Evolutionary conservation across 2,797 vertebrate genomes (phyloP).

Genomic region (Phalloptychus januarius): DNA sequence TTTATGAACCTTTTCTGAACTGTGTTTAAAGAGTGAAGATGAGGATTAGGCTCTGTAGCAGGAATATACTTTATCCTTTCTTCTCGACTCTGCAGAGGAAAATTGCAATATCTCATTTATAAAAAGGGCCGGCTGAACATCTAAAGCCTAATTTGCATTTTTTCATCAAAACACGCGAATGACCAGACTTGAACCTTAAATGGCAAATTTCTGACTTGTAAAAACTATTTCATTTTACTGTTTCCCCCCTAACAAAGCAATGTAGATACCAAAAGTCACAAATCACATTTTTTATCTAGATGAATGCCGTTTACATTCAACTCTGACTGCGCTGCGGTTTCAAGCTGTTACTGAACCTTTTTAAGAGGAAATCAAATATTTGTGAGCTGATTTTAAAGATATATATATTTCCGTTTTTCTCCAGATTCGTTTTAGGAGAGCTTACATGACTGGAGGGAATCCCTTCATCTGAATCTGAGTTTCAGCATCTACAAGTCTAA

Average conservation of each 20-base stretch:
- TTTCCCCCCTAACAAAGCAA: not conserved
- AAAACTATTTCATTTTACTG: not conserved
- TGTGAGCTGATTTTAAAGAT: not conserved
- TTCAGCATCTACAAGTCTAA: not conserved
- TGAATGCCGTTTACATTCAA: not conserved
- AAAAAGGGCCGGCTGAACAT: not conserved
- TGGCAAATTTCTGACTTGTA: not conserved
- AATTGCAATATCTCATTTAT: not conserved
- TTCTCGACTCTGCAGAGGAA: not conserved
- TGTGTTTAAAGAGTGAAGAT: not conserved
- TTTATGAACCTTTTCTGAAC: not conserved
- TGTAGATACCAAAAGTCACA: not conserved
- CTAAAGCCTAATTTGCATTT: not conserved
- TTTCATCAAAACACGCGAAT: not conserved
- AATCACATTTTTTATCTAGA: not conserved
- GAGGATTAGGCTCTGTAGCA: not conserved
- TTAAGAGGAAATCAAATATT: constrained; percentile 1
- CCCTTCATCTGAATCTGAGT: not conserved
- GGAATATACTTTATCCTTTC: not conserved
- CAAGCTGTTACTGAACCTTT: not conserved
- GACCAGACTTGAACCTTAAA: not conserved
- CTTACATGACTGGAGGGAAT: not conserved
- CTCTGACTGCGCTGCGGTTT: not conserved
- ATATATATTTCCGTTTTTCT: not conserved
- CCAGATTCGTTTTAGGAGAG: not conserved